Conservation (phyloP, 2,113 vertebrate genomes). For the western clawed frog (Xenopus tropicalis) region UCB_Xtro_10.0 CM004448.2:105823001-105823500, state of each 20-base stretch:
- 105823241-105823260: conserved; percentile 73
- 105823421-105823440: no score
- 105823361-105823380: conserved; percentile 75
- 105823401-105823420: no score
- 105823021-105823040: conserved; percentile 87
- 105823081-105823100: conserved; percentile 72
- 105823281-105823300: conserved; percentile 49
- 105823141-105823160: conserved; percentile 49
- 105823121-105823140: conserved; percentile 89
- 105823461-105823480: no score
- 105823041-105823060: conserved; percentile 66
- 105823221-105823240: conserved; percentile 74
- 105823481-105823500: no score
- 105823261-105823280: conserved; percentile 51
- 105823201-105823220: neutral
- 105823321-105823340: conserved; percentile 81
- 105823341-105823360: conserved; percentile 79
- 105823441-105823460: no score
- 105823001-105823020: conserved; percentile 62
- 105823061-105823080: conserved; percentile 42
- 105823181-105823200: neutral
- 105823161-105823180: neutral
- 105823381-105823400: no score
- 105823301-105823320: conserved; percentile 80
- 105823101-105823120: conserved; percentile 85